Conservation (phyloP, 2,113 vertebrate genomes). For the Phainopepla nitens region DNA sequence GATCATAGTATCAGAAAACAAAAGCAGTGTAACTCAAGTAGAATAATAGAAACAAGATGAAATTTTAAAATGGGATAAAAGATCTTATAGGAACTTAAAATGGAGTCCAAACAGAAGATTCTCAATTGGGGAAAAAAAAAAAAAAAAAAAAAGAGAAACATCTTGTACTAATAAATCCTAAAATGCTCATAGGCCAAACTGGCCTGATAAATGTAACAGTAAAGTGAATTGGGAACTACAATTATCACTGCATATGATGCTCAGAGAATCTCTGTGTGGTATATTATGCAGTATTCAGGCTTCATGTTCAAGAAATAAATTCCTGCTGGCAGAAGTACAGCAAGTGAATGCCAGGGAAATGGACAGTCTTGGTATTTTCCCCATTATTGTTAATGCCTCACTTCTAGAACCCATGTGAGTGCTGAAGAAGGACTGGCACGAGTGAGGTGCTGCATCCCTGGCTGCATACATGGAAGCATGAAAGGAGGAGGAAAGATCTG, state of each 20-base stretch:
- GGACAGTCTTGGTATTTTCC: neutral
- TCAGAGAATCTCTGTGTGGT: neutral
- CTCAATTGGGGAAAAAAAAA: neutral
- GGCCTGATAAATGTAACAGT: neutral
- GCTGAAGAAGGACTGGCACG: fast-evolving
- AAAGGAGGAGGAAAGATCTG: neutral
- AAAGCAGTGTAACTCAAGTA: neutral
- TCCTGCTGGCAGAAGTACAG: neutral
- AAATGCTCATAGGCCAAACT: neutral
- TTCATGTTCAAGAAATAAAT: neutral
- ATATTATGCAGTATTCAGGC: neutral
- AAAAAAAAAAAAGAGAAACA: neutral
- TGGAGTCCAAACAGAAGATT: neutral
- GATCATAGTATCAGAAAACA: neutral
- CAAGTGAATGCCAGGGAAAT: neutral
- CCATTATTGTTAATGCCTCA: neutral
- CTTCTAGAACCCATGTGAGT: neutral
- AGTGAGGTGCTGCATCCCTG: neutral
- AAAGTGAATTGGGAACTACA: neutral
- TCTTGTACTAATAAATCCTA: neutral
- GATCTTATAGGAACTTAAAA: neutral
- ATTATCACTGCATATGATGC: neutral
- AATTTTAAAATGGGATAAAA: neutral
- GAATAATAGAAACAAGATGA: neutral
- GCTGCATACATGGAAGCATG: fast-evolving